Conservation (phyloP, 1,140 invertebrate species). For the Steinernema khuongi region DNA sequence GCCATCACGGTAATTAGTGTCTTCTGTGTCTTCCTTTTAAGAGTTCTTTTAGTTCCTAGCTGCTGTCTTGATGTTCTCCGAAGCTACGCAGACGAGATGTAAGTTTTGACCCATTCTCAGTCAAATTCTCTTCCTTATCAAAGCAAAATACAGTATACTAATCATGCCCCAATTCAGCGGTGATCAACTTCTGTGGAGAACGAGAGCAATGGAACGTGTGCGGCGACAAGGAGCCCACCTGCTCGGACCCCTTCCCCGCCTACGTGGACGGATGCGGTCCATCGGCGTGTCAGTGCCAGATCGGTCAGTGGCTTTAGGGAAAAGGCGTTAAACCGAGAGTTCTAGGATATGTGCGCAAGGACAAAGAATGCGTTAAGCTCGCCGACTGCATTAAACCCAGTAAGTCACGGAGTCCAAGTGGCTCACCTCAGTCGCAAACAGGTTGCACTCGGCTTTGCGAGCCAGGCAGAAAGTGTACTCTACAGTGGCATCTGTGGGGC, state of each 20-base stretch:
- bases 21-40: neutral
- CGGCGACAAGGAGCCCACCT: neutral
- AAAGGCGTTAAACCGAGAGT: neutral
- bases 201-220: neutral
- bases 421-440: too few relatives aligned
- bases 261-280: neutral
- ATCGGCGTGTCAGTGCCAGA: neutral
- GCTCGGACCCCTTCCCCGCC: neutral
- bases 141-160: neutral
- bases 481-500: neutral
- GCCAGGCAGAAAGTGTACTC: neutral
- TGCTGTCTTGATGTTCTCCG: neutral
- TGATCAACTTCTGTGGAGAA: neutral
- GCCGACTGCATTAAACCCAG: slow-evolving; percentile 2
- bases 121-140: too few relatives aligned
- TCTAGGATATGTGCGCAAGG: neutral
- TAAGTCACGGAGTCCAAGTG: too few relatives aligned
- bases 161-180: too few relatives aligned
- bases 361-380: neutral
- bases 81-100: neutral
- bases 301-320: neutral
- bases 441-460: neutral
- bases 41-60: neutral
- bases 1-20: neutral
- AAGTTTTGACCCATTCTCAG: too few relatives aligned